Evolutionary conservation across 2,888 invertebrate species (phyloP), one percentile per base, ranked within the genome.

Genomic region (Agonopterix subpropinquella): DNA sequence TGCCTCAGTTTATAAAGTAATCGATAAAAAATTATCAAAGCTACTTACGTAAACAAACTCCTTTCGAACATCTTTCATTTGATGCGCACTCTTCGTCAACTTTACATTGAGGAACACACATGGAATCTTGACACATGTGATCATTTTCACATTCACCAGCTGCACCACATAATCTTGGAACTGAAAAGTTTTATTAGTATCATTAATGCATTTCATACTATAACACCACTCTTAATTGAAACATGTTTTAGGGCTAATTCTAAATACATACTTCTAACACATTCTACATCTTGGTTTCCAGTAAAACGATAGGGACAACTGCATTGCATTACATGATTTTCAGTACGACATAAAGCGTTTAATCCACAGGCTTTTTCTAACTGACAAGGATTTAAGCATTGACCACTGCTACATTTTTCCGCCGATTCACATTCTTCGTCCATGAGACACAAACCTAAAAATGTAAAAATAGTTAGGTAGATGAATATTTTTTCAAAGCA

Each of bases 11-110:
- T 13, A 13, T 13, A 13, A 13, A 13, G 13, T 13, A 13, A 13
- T 13, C 13, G 13, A 13, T 13, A 13, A 13, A 13, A 13, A 28
- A 28, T 5, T 13, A 11, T 42, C 8, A 2, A 18, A 41, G 10
- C 36, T 39, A 91, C 93, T 91, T 88, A 94, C 93, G 81, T 66
- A 95, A 91, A 73, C 97, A 97, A 64, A 92, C 93, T 58, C 93
- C 94, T 65, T 91, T 90, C 8, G 95, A 85, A 80, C 97, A 97
- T 76, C 96, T 95, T 80, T 97, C 97, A 71, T 97, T 97, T 52
- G 94, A 90, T 2, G 96, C 97, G 73, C 97, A 97, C 56, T 95
- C 92, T 62, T 93, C 93, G 73, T 97, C 96, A 11, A 79, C 86
- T 37, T 83, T 80, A 69, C 97, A 97, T 43, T 89, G 89, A 4